phyloP scores from a whole-genome alignment of 1,140 invertebrate species.

The Ceratosolen solmsi region DNA sequence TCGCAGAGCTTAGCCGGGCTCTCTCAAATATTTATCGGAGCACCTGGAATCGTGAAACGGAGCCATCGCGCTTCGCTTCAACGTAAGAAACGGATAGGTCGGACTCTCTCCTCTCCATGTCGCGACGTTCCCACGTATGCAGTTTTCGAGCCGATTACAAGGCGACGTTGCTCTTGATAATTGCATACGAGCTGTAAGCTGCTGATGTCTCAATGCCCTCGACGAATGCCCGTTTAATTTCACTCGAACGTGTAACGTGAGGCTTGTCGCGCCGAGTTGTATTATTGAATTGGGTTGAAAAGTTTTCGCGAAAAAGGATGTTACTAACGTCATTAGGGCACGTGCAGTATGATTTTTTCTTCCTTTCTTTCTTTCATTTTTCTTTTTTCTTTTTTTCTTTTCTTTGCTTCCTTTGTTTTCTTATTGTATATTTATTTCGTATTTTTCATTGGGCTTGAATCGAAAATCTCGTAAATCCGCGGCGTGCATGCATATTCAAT shows the following conservation, averaged over 20 bases:
- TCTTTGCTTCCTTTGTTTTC: too few species aligned
- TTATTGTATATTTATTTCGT: too few species aligned
- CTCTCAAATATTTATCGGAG: constrained; percentile 58
- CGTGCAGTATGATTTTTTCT: too few species aligned
- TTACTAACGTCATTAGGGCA: too few species aligned
- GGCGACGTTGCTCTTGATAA: constrained; percentile 23
- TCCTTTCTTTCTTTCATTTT: too few species aligned
- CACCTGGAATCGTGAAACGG: constrained; percentile 55
- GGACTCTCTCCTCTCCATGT: neutral
- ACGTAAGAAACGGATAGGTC: constrained; percentile 24
- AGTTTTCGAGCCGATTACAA: constrained; percentile 21
- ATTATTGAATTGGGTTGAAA: neutral
- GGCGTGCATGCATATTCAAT: too few species aligned
- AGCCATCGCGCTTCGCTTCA: neutral
- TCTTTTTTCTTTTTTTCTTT: too few species aligned
- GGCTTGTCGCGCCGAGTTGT: neutral
- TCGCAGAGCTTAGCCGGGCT: constrained; percentile 52
- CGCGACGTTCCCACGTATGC: constrained; percentile 37
- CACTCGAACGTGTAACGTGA: neutral
- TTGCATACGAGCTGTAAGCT: neutral
- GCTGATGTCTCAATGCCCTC: neutral
- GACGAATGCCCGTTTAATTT: neutral
- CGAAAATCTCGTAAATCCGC: too few species aligned
- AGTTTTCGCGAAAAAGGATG: too few species aligned
- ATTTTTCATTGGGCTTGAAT: too few species aligned